Evolutionary conservation across 2,888 invertebrate species (phyloP), one percentile per base, ranked within the genome.

Genomic region (Cephus rjabovi): DNA sequence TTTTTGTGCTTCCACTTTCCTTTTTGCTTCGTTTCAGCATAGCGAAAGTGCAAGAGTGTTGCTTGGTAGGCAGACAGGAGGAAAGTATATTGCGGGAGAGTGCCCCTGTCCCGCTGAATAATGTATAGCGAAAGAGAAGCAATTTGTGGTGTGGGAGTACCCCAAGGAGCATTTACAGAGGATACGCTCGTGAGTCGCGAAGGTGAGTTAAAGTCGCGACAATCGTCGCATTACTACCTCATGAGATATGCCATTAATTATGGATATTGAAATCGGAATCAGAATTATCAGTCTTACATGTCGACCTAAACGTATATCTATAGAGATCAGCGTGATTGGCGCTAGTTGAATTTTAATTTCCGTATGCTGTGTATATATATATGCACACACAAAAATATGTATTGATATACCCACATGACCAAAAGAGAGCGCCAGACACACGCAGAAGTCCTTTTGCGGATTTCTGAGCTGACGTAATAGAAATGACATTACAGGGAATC

Each of bases 261-360:
- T 78, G 81, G 83, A 85, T 86, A 84, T 82, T 81, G 83, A 85
- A 84, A 83, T 84, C 81, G 80, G 74, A 81, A 82, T n/a, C 31
- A 23, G 31, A 71, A 34, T 71, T 71, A 71, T 71, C 3, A 71
- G 31, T 12, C 12, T 71, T 15, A 56, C 56, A 3, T 9, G 23
- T 56, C 2, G 23, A 56, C 2, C 23, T 23, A 56, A 9, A 56
- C 9, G 23, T 56, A 23, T 23, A 56, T 56, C 56, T 56, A 56
- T 56, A 56, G 23, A 6, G 1, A 9, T 56, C 23, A 56, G 23
- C 56, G 56, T 56, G 23, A 23, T 9, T 56, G 56, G 56, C 56
- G 23, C 56, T 23, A 56, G 9, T 56, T 56, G 56, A 56, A 56
- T 77, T 81, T 80, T 80, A 83, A 84, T 83, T 83, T 82, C 82